Evolutionary conservation across 2,888 invertebrate species (phyloP).

Genomic region (Phymatocera aterrima): DNA sequence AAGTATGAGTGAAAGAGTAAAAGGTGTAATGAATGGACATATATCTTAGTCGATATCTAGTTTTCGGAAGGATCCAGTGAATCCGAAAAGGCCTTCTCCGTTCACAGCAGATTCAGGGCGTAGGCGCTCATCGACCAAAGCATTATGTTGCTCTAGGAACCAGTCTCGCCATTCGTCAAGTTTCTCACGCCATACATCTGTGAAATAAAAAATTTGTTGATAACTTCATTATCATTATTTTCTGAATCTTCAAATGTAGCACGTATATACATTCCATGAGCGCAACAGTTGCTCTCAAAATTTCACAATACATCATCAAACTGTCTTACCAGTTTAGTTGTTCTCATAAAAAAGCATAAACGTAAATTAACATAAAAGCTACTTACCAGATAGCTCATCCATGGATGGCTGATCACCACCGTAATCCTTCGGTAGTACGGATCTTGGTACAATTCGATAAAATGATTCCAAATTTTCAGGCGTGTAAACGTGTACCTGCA

Average conservation of each 20-base stretch:
- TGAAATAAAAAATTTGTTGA: no score
- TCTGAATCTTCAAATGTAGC: neutral
- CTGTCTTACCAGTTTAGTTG: no score
- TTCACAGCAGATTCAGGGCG: conserved; percentile 56
- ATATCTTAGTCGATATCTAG: neutral
- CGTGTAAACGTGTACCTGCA: conserved; percentile 72
- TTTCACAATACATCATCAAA: no score
- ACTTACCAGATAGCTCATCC: conserved; percentile 70
- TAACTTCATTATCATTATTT: no score
- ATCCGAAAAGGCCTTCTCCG: conserved; percentile 62
- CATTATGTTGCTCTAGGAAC: conserved; percentile 78
- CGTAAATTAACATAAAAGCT: no score
- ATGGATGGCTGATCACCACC: conserved; percentile 79
- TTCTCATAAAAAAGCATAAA: no score
- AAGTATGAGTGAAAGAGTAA: neutral
- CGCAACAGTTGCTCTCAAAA: no score
- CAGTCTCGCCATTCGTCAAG: conserved; percentile 76
- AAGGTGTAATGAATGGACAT: neutral
- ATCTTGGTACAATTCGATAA: conserved; percentile 77
- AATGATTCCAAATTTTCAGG: conserved; percentile 75
- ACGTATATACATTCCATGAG: neutral
- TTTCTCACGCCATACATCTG: conserved; percentile 78
- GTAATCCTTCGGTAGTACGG: conserved; percentile 81
- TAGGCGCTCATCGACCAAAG: conserved; percentile 75
- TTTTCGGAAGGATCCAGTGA: conserved; percentile 57